Evolutionary conservation across 1,140 invertebrate species (phyloP).

Genomic region (Littorina saxatilis): DNA sequence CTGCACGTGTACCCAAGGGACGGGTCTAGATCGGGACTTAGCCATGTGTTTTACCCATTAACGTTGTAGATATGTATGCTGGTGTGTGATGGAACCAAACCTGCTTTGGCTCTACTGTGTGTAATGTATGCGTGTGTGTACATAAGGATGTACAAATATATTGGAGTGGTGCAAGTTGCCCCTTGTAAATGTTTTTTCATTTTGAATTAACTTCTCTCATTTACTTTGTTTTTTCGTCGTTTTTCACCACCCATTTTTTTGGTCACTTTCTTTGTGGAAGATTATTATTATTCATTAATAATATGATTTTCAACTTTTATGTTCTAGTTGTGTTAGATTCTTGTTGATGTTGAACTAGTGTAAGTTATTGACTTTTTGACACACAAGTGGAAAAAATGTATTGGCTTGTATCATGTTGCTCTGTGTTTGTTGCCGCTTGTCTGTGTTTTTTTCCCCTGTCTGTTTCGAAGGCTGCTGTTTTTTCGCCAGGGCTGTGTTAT

Average conservation of each 20-base stretch:
- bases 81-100: not conserved
- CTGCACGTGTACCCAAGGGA: conserved; percentile 11
- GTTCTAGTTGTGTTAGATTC: conserved; percentile 22
- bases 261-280: too few species aligned
- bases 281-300: too few species aligned
- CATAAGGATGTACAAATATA: not conserved
- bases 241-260: conserved; percentile 18
- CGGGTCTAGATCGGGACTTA: conserved; percentile 35
- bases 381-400: not conserved
- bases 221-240: not conserved
- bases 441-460: not conserved
- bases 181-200: not conserved
- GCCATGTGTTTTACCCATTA: not conserved
- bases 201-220: conserved; percentile 7
- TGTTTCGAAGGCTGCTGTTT: conserved; percentile 27
- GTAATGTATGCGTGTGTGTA: not conserved
- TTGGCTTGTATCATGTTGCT: conserved; percentile 18
- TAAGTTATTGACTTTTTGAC: conserved; percentile 28
- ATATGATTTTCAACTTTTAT: not conserved
- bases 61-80: conserved; percentile 21
- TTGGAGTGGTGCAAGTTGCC: not conserved
- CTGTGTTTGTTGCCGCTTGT: not conserved
- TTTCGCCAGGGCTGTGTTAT: not conserved
- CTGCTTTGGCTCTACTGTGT: not conserved
- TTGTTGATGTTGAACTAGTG: conserved; percentile 26